A percentile compares a stretch with the other conserved stretches of the same genome.
Evolutionary conservation across 2,113 vertebrate species (phyloP).

Genomic region (Lipophrys pholis): DNA sequence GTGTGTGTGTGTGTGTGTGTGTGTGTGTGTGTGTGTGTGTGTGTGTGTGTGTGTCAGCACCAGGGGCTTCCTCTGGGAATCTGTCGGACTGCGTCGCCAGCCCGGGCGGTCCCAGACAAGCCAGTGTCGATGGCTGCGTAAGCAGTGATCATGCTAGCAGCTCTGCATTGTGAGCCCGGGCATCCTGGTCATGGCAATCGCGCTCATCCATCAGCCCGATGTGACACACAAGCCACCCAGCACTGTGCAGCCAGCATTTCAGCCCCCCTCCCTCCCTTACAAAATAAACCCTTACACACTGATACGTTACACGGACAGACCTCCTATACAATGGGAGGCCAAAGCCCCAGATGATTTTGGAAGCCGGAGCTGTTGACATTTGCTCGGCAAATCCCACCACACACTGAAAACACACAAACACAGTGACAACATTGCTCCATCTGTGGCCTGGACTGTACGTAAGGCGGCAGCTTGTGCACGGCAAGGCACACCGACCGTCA

Average conservation of each 20-base stretch:
- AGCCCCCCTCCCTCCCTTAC: constrained; percentile 15
- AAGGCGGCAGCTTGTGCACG: constrained; percentile 48
- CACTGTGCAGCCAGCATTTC: constrained; percentile 54
- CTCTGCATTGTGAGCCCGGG: constrained; percentile 38
- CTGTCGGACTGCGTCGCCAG: constrained; percentile 67
- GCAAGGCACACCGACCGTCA: constrained; percentile 51
- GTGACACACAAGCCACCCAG: constrained; percentile 63
- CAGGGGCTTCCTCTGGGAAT: constrained; percentile 63
- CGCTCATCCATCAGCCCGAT: constrained; percentile 70
- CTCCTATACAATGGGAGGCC: constrained; percentile 33
- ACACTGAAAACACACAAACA: constrained; percentile 58
- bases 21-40: too few relatives aligned
- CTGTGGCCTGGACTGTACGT: constrained; percentile 27
- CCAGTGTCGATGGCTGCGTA: constrained; percentile 51
- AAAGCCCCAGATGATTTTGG: constrained; percentile 47
- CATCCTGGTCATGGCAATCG: constrained; percentile 61
- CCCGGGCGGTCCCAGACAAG: constrained; percentile 64
- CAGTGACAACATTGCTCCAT: constrained; percentile 45
- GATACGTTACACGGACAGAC: constrained; percentile 39
- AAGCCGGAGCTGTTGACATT: constrained; percentile 64
- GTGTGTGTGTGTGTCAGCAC: constrained; percentile 52
- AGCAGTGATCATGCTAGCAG: constrained; percentile 41
- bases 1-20: too few relatives aligned
- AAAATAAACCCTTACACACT: too few relatives aligned
- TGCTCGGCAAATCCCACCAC: constrained; percentile 45